A percentile compares a stretch with the other conserved stretches of the same genome.
Evolutionary conservation across 2,113 vertebrate species (phyloP).

Genomic region (Hymenochirus boettgeri): DNA sequence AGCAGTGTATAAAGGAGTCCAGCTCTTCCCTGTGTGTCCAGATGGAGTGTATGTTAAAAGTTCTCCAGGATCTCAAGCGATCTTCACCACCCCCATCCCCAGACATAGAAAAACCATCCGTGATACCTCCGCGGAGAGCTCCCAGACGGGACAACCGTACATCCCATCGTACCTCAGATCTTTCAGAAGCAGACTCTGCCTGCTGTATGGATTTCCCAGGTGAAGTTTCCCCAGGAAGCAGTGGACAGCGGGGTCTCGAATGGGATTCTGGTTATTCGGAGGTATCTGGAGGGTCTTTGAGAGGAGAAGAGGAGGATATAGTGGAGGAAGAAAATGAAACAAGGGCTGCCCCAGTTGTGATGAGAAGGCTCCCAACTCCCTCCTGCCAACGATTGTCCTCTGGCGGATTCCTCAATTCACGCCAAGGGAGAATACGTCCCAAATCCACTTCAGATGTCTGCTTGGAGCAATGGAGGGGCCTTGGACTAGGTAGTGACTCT

Average conservation of each 20-base stretch:
- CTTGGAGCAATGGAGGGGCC: slow-evolving; percentile 83
- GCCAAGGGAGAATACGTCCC: slow-evolving; percentile 67
- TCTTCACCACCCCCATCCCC: slow-evolving; percentile 17
- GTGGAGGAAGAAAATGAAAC: slow-evolving; percentile 19
- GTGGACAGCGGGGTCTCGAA: slow-evolving; percentile 81
- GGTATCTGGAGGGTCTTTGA: slow-evolving; percentile 76
- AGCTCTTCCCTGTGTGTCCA: slow-evolving; percentile 63
- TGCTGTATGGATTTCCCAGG: slow-evolving; percentile 75
- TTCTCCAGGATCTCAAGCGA: slow-evolving; percentile 65
- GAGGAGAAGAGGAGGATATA: slow-evolving; percentile 69
- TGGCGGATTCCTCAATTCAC: slow-evolving; percentile 67
- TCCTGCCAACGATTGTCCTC: slow-evolving; percentile 62
- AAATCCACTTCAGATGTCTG: slow-evolving; percentile 93
- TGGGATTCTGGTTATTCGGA: slow-evolving; percentile 91
- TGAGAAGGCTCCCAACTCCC: slow-evolving; percentile 41
- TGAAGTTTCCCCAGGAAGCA: slow-evolving; percentile 62
- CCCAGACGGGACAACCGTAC: slow-evolving; percentile 54
- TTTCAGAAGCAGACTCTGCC: slow-evolving; percentile 78
- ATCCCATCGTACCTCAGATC: slow-evolving; percentile 57
- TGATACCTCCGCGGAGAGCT: slow-evolving; percentile 43
- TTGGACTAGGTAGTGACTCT: slow-evolving; percentile 67
- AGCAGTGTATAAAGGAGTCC: slow-evolving; percentile 75
- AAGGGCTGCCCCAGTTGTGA: slow-evolving; percentile 21
- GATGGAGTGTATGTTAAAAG: slow-evolving; percentile 71
- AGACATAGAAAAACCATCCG: slow-evolving; percentile 45